Evolutionary conservation across 2,113 vertebrate genomes (phyloP).

Genomic region (Spilogale gracilis): DNA sequence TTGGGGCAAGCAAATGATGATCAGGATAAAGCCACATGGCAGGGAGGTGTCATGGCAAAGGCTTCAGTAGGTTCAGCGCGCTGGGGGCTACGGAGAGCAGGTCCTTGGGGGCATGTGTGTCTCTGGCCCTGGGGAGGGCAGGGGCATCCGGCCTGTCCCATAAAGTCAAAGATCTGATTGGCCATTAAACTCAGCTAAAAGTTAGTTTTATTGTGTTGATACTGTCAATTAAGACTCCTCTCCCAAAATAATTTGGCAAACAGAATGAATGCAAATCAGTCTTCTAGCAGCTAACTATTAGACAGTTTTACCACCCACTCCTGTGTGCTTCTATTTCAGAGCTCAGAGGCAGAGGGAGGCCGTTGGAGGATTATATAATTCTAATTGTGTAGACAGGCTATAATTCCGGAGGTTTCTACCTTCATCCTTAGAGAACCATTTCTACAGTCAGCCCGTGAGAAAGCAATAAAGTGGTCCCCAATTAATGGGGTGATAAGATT

Average conservation of each 20-base stretch:
- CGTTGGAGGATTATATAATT: slow-evolving; percentile 59
- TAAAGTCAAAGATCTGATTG: background rate
- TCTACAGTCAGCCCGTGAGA: background rate
- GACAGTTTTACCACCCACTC: slow-evolving; percentile 70
- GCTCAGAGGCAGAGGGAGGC: slow-evolving; percentile 20
- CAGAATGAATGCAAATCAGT: slow-evolving; percentile 75
- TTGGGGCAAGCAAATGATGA: background rate
- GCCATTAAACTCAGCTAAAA: background rate
- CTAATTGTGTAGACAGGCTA: background rate
- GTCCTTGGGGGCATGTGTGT: fast-evolving
- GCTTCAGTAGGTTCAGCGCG: background rate
- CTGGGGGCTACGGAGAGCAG: background rate
- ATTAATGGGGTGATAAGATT: background rate
- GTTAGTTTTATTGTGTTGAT: background rate
- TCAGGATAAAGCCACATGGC: background rate
- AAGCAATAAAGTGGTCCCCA: background rate
- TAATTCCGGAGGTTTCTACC: slow-evolving; percentile 33
- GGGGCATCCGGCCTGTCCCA: background rate
- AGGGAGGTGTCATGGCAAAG: background rate
- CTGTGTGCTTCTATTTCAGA: slow-evolving; percentile 59
- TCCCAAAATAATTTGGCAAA: slow-evolving; percentile 69
- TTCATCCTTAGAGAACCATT: background rate
- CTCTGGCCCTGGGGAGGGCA: fast-evolving
- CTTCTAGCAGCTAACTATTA: slow-evolving; percentile 66
- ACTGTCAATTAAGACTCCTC: slow-evolving; percentile 59